Conservation (phyloP, 1,140 invertebrate species). For the Diachasma alloeum region DNA sequence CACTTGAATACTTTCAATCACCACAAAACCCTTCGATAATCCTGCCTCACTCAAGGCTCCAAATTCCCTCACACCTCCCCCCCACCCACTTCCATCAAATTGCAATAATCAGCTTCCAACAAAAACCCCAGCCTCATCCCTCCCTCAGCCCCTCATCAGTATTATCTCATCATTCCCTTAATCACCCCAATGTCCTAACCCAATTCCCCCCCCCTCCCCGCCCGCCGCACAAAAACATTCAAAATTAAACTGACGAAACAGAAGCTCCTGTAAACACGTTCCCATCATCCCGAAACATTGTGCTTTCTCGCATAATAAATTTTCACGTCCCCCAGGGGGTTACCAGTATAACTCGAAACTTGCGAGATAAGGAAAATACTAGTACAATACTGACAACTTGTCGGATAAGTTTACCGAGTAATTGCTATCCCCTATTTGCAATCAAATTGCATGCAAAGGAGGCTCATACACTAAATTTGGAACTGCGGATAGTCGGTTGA, state of each 20-base stretch:
- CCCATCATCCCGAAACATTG: not conserved
- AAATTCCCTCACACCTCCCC: too few relatives aligned
- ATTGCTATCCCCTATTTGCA: slow-evolving; percentile 29
- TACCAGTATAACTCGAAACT: not conserved
- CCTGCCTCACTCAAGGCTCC: too few relatives aligned
- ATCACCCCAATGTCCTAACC: not conserved
- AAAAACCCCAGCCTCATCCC: not conserved
- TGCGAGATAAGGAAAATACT: not conserved
- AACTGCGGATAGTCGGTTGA: not conserved
- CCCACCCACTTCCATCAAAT: not conserved
- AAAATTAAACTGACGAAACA: not conserved
- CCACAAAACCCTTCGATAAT: too few relatives aligned
- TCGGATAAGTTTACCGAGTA: slow-evolving; percentile 23
- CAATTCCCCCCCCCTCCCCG: not conserved
- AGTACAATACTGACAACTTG: slow-evolving; percentile 1
- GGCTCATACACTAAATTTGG: not conserved
- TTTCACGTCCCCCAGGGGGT: not conserved
- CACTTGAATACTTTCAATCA: too few relatives aligned
- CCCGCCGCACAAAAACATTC: not conserved
- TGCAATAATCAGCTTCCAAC: not conserved
- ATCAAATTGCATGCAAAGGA: slow-evolving; percentile 28
- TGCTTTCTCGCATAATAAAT: not conserved
- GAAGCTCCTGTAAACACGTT: not conserved
- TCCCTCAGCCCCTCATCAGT: not conserved
- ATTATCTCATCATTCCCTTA: not conserved